Evolutionary conservation across 2,888 invertebrate species (phyloP).

Genomic region (Stegophylla sp.): DNA sequence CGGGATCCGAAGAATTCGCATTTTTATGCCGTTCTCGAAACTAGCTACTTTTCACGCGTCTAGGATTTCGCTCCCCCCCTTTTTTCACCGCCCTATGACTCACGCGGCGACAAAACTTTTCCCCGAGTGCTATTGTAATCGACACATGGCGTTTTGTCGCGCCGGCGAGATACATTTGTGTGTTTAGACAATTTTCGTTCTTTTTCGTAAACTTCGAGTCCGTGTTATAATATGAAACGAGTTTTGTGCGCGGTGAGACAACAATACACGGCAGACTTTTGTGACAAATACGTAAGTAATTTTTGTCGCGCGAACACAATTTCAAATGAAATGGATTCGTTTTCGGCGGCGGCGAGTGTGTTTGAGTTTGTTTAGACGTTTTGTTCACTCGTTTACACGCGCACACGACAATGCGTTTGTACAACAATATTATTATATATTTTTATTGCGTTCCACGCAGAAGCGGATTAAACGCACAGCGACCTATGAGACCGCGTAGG

Average conservation of each 20-base stretch:
- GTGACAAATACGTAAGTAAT: conserved; percentile 24
- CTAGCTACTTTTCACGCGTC: no score
- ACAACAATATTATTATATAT: not conserved
- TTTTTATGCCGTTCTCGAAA: no score
- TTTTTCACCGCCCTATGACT: no score
- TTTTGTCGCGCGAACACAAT: conserved; percentile 1
- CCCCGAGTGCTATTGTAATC: not conserved
- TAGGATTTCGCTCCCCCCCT: no score
- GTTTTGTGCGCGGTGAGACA: conserved; percentile 27
- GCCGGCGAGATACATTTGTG: not conserved
- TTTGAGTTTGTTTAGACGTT: conserved; percentile 13
- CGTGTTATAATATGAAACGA: not conserved
- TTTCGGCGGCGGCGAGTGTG: not conserved
- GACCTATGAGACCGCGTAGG: no score
- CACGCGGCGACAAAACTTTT: no score
- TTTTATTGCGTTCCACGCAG: not conserved
- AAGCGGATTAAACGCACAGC: no score
- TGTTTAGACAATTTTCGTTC: conserved; percentile 24
- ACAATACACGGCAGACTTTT: conserved; percentile 26
- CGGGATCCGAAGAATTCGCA: no score
- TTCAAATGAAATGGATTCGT: conserved; percentile 9
- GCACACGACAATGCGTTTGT: not conserved
- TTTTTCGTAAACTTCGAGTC: not conserved
- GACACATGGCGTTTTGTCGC: conserved; percentile 22
- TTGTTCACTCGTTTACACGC: not conserved